Percentiles rank a stretch among this genome's conserved stretches.
These are phyloP conservation scores for Odontamblyopus lacepedii DNA, from an alignment of 2,797 vertebrate species.

Conservation along the genomic window DNA sequence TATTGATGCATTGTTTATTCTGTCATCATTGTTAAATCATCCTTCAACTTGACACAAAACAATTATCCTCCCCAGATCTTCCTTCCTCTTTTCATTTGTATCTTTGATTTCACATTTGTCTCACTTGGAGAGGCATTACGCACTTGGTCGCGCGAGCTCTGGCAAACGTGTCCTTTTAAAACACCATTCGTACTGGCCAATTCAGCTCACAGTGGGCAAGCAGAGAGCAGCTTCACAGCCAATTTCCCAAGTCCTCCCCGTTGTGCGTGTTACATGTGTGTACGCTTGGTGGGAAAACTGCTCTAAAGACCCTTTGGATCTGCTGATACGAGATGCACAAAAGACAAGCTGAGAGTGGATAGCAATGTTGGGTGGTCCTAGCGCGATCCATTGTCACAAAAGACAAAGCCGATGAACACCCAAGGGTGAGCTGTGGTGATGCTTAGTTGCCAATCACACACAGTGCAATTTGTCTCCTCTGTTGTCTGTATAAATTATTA, in stretches of 20 bases:
- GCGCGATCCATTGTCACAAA: slow-evolving; percentile 1
- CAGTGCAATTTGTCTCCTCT: slow-evolving; percentile 16
- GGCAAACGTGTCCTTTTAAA: slow-evolving; percentile 24
- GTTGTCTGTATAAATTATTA: slow-evolving; percentile 37
- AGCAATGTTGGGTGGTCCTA: neutral
- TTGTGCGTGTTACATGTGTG: slow-evolving; percentile 25
- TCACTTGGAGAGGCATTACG: slow-evolving; percentile 25
- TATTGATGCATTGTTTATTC: slow-evolving; percentile 1
- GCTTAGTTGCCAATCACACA: slow-evolving; percentile 13
- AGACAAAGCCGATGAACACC: slow-evolving; percentile 13
- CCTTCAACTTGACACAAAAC: neutral
- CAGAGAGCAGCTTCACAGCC: slow-evolving; percentile 58
- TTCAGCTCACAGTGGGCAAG: slow-evolving; percentile 58
- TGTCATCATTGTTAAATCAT: neutral
- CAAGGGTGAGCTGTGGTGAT: slow-evolving; percentile 8
- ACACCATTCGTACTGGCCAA: slow-evolving; percentile 54
- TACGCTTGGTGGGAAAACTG: slow-evolving; percentile 44
- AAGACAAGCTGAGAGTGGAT: slow-evolving; percentile 12
- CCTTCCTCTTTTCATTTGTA: slow-evolving; percentile 3
- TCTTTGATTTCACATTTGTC: slow-evolving; percentile 32
- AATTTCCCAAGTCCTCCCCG: slow-evolving; percentile 46
- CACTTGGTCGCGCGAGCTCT: slow-evolving; percentile 10
- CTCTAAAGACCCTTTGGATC: slow-evolving; percentile 38
- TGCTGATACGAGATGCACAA: slow-evolving; percentile 10
- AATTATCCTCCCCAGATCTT: neutral